Evolutionary conservation across 2,113 vertebrate genomes (phyloP), one percentile per base, ranked within the genome.

Genomic region (Ophthalmolycus amberensis): DNA sequence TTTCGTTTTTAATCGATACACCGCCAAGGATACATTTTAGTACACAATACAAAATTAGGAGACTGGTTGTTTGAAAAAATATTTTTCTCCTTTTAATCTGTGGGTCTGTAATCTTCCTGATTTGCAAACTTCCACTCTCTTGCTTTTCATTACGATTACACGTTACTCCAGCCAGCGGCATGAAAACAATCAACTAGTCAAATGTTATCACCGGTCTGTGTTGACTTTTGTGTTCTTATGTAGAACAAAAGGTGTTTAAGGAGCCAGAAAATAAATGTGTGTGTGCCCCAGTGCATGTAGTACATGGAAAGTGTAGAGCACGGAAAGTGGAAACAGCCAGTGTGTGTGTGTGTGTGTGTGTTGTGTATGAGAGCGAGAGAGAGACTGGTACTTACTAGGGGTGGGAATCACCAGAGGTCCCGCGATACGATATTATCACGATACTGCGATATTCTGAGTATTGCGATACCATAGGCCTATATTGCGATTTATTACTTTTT

Each of bases 191-290:
- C 38, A 16, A 0, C 50, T 4, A 2, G 11, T 52, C 25, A 6
- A 9, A 50, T 75, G 54, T 82, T 74, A 46, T 76, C 66, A 46
- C 32, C 10, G 4, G 42, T 68, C 78, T 73, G 16, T 42, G 67
- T 63, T 68, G 54, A 77, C 64, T 18, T 60, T 37, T 64, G 11
- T 60, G 54, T 69, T 70, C 38, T 50, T 11, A 6, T 25, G 62
- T 2, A 10, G 73, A 86, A 79, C 83, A 88, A 86, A 78, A 58
- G 48, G 22, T 44, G n/a, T 18, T 9, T 20, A 22, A 72, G 32
- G 60, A 66, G 78, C 42, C 63, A 56, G 9, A 38, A 44, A 34
- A 16, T 38, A 3, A 50, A 15, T 52, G 9, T 1, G 25, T 60
- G 44, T 63, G n/a, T 76, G 32, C 46, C 56, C 3, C 6, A 25